These are phyloP conservation scores for Dryoscopus gambensis DNA, from an alignment of 2,113 vertebrate species.

Conservation along the genomic window DNA sequence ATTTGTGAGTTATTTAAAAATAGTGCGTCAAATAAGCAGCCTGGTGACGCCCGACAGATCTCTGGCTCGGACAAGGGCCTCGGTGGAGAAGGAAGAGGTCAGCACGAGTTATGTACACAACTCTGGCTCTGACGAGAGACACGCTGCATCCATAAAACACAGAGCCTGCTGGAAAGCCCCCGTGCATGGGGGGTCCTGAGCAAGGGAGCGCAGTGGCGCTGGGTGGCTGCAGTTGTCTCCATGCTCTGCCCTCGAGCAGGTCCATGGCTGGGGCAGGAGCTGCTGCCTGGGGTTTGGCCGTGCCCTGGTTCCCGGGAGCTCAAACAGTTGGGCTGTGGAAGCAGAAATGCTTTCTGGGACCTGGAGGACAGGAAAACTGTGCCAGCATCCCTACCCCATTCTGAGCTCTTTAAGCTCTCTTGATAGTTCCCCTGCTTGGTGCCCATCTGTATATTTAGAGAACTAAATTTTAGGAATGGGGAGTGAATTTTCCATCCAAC, in stretches of 20 bases:
- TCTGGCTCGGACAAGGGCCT: neutral
- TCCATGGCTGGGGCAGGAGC: neutral
- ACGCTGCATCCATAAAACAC: neutral
- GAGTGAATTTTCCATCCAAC: neutral
- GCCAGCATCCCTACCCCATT: too few species aligned
- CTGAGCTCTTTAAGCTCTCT: neutral
- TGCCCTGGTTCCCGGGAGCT: neutral
- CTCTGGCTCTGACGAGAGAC: neutral
- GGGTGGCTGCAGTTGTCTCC: rapidly evolving
- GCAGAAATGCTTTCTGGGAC: neutral
- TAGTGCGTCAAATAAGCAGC: conserved; percentile 22
- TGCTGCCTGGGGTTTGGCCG: rapidly evolving
- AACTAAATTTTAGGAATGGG: neutral
- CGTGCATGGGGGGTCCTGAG: rapidly evolving
- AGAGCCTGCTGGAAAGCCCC: neutral
- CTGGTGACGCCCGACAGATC: conserved; percentile 16
- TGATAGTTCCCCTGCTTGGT: neutral
- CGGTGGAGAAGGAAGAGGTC: neutral
- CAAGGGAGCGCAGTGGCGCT: rapidly evolving
- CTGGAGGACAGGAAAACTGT: neutral
- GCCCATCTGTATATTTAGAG: neutral
- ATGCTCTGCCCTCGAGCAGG: rapidly evolving
- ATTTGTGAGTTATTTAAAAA: conserved; percentile 50
- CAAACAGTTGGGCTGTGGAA: rapidly evolving
- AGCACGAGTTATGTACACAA: conserved; percentile 15